These are phyloP conservation scores for Oncorhynchus clarkii DNA, from an alignment of 2,113 vertebrate species.

Conservation along the genomic window DNA sequence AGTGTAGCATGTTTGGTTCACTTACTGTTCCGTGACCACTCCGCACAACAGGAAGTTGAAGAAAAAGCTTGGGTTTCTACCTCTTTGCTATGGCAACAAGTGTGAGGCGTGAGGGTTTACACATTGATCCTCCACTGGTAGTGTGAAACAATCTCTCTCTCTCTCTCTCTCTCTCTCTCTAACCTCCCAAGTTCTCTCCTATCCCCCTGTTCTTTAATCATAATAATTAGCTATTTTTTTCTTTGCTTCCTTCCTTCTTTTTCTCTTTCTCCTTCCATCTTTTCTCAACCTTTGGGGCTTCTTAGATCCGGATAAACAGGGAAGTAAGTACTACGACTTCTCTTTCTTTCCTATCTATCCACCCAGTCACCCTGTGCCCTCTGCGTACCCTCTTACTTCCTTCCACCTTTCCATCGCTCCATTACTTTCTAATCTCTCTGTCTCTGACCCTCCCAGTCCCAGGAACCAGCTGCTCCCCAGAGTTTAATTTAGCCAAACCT, in stretches of 20 bases:
- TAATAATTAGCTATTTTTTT: slow-evolving; percentile 67
- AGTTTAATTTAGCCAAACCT: slow-evolving; percentile 11
- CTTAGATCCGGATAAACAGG: slow-evolving; percentile 84
- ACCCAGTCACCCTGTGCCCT: slow-evolving; percentile 1
- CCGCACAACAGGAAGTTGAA: background rate
- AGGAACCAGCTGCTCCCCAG: slow-evolving; percentile 18
- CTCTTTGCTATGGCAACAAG: no score
- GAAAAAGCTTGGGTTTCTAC: background rate
- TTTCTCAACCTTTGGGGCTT: slow-evolving; percentile 59
- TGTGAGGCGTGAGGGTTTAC: no score
- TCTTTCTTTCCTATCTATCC: slow-evolving; percentile 43
- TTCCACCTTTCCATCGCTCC: background rate
- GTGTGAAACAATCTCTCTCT: no score
- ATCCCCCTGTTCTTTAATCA: slow-evolving; percentile 35
- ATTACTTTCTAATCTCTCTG: slow-evolving; percentile 8
- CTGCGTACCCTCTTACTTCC: slow-evolving; percentile 13
- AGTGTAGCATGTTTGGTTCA: no score
- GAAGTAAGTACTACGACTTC: slow-evolving; percentile 79
- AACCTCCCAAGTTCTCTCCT: no score
- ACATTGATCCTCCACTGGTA: no score
- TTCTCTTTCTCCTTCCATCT: slow-evolving; percentile 20
- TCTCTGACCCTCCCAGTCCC: slow-evolving; percentile 35
- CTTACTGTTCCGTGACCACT: no score
- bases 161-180: no score
- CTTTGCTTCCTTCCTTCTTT: slow-evolving; percentile 29